Conservation (phyloP, 2,113 vertebrate species). For the Sigmodon hispidus region DNA sequence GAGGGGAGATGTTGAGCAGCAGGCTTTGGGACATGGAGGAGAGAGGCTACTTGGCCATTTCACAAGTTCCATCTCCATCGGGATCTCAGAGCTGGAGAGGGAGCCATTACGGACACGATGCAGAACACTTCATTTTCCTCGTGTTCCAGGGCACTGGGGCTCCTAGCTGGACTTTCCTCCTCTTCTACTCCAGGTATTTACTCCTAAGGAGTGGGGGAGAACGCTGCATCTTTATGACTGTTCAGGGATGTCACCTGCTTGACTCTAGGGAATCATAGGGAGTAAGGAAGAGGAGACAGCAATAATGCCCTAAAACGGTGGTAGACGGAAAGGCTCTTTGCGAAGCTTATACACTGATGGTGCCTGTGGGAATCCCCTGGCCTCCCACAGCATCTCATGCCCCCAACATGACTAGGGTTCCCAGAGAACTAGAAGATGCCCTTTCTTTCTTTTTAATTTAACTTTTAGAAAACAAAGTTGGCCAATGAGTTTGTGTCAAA, state of each 20-base stretch:
- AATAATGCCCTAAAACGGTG: neutral
- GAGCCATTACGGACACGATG: fast-evolving
- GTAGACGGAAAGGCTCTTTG: neutral
- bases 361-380: neutral
- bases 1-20: neutral
- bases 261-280: neutral
- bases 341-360: neutral
- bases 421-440: neutral
- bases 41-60: neutral
- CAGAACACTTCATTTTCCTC: neutral
- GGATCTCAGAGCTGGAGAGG: neutral
- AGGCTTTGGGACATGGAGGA: neutral
- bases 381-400: fast-evolving
- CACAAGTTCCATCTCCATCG: too few species aligned
- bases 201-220: neutral
- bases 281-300: neutral
- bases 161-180: neutral
- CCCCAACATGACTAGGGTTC: neutral
- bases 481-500: neutral
- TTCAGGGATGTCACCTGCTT: neutral
- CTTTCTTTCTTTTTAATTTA: neutral
- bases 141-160: fast-evolving
- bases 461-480: constrained; percentile 3
- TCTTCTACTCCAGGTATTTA: fast-evolving
- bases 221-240: neutral